Base-by-base conservation (phyloP, 1,140 invertebrate species). In the Heliconius hermathena region DNA sequence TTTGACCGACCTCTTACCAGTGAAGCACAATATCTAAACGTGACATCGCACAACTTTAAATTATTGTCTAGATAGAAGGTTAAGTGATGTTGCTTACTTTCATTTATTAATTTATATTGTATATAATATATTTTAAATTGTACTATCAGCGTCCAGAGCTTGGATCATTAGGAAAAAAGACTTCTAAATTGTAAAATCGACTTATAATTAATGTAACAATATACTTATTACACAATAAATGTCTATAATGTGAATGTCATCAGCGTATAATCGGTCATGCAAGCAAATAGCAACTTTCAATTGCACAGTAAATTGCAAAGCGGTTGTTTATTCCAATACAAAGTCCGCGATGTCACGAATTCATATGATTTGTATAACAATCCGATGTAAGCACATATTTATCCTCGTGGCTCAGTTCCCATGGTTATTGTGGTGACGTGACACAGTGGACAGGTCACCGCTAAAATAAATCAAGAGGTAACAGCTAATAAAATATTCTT, bases 401-500 rank as follows among this genome's bases (percentile, higher is more conserved):
- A 80, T 82, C 52, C 66, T 77, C 82, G 73, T 74, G 83, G 83
- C 81, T 86, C 82, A 84, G 83, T 89, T 87, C 87, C 84, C 87
- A 91, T 88, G 87, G 83, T 84, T 83, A 83, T 82, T 80, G 79
- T 84, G 81, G 76, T 78, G 73, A 85, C 80, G 83, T 85, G 86
- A 88, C 80, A 83, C 77, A 85, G 83, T 86, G 81, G 86, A 83
- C 84, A 85, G 88, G 88, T 89, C 86, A 88, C 88, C 86, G 88
- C 89, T 86, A 89, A 90, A 91, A 93, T 91, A 91, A 90, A 88
- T 91, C 81, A 86, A 90, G 84, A 89, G 85, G 88, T 90, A 90
- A 93, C 85, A 88, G 87, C 89, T 92, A 90, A 94, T 94, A 93
- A 91, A 88, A 93, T 93, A 94, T 94, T 94, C 91, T 89, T 92